phyloP scores from a whole-genome alignment of 2,797 vertebrate genomes.

The Poeciliopsis paucimaculata region DNA sequence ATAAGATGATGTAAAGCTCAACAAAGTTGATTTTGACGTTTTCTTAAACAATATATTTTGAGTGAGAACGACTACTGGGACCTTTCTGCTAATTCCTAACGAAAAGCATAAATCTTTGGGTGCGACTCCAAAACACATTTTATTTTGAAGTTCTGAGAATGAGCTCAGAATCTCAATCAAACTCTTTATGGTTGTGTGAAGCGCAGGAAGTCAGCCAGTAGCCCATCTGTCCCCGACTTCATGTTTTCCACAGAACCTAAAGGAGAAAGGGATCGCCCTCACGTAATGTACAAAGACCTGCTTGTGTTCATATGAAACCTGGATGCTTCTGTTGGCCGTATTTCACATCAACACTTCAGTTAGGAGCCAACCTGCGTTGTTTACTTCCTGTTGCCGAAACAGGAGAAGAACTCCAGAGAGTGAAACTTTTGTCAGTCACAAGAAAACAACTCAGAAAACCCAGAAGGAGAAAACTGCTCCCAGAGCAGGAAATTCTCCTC shows the following conservation, averaged over 20 bases:
- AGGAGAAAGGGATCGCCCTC: not conserved
- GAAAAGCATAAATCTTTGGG: not conserved
- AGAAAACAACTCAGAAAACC: not conserved
- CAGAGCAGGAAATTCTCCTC: constrained; percentile 37
- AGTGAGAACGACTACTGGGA: not conserved
- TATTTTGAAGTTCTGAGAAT: not conserved
- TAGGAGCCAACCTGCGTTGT: not conserved
- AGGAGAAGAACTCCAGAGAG: not conserved
- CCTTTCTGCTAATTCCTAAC: not conserved
- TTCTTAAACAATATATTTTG: not conserved
- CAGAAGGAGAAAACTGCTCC: constrained; percentile 2
- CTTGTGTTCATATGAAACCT: not conserved
- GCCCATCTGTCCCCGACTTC: not conserved
- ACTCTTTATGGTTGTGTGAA: not conserved
- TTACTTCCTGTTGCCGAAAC: not conserved
- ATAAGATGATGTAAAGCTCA: too few species aligned
- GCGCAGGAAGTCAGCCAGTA: not conserved
- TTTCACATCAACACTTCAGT: not conserved
- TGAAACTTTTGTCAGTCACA: not conserved
- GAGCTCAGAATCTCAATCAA: not conserved
- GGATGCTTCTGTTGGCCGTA: not conserved
- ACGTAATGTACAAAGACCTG: not conserved
- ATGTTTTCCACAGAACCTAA: not conserved
- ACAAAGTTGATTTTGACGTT: not conserved
- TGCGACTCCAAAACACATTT: not conserved